Percentiles rank a stretch among this genome's conserved stretches.
These are phyloP conservation scores for Vombatus ursinus DNA, from an alignment of 2,113 vertebrate species.

Conservation along the genomic window DNA sequence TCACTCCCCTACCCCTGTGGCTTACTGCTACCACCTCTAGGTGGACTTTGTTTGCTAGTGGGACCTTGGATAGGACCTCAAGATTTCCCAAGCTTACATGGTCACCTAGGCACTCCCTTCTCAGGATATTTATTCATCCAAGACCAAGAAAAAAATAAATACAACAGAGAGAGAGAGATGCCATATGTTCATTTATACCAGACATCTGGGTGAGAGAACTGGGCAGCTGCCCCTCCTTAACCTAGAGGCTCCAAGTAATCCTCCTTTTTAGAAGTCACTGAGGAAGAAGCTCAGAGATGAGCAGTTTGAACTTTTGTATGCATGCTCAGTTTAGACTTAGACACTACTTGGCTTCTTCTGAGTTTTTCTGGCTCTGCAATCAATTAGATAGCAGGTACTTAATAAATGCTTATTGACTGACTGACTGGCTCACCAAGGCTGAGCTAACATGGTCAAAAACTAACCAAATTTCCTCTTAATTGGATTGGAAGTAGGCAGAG, in stretches of 20 bases:
- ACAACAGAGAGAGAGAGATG: neutral
- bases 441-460: neutral
- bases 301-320: neutral
- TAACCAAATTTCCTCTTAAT: neutral
- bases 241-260: neutral
- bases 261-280: neutral
- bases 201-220: neutral
- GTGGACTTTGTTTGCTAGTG: neutral
- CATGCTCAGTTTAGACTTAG: neutral
- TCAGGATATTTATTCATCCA: neutral
- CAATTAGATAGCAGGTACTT: neutral
- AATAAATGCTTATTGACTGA: neutral
- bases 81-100: neutral
- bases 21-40: neutral
- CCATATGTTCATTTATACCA: neutral
- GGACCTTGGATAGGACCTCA: neutral
- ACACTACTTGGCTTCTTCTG: neutral
- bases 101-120: neutral
- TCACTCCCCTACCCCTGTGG: neutral
- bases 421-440: neutral
- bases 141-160: neutral
- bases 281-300: neutral
- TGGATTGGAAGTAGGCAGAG: neutral
- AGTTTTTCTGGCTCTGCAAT: neutral
- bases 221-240: neutral